Evolutionary conservation across 2,888 invertebrate species (phyloP), one percentile per base, ranked within the genome.

Genomic region (Scaptomyza tumidula): DNA sequence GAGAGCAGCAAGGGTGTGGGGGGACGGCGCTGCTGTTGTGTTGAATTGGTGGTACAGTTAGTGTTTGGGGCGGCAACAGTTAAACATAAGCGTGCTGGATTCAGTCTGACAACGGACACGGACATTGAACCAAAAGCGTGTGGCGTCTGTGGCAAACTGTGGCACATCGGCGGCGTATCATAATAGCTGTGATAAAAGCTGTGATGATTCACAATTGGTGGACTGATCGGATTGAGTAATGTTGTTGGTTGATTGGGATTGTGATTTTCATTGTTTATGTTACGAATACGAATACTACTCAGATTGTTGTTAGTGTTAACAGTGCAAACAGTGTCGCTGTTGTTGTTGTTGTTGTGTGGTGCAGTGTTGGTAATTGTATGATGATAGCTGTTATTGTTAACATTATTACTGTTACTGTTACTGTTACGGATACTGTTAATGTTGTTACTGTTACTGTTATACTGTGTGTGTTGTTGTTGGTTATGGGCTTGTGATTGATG

Each of bases 11-110:
- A 43, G 27, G 82, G 79, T 11, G 67, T 45, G 35, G 65, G 45
- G 35, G 65, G 45, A 45, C 75, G 75, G n/a, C 76, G 65, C 39
- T 54, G 55, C 19, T 53, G 57, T n/a, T 31, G 11, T 24, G 24
- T 24, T 33, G 49, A 19, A 44, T 33, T 41, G 49, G 11, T 29
- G n/a, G 24, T 19, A 19, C 19, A 10, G 48, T 16, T 16, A 13
- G 55, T 46, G 43, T 66, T 62, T 13, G 82, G 75, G 16, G 79
- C 71, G 27, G 79, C 76, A 70, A 83, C 86, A 48, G 88, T 82
- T 52, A 83, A 62, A 82, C 82, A 83, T 50, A 83, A 82, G 64
- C 82, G 88, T 75, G 88, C 82, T 54, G 82, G 88, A 81, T 87
- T 85, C 35, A 82, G 52, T 71, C 83, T 66, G 46, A 83, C 88